These are phyloP conservation scores for Salpingus planirostris DNA, from an alignment of 2,888 invertebrate genomes.

Conservation along the genomic window DNA sequence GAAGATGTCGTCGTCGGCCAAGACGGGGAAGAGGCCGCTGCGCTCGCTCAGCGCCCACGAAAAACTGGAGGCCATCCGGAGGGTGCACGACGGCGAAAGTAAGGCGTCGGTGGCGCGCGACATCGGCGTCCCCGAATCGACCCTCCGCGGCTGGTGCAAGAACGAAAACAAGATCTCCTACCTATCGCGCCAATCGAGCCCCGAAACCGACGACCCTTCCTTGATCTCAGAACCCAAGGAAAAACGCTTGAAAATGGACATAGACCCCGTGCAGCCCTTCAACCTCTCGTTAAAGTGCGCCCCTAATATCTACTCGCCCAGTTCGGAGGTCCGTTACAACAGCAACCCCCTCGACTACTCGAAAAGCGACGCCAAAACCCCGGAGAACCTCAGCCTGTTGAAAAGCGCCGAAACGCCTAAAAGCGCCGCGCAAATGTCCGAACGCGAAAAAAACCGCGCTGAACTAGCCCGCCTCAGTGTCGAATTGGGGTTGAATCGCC, in stretches of 20 bases:
- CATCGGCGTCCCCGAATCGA: conserved; percentile 80
- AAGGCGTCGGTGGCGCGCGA: conserved; percentile 79
- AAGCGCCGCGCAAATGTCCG: conserved; percentile 28
- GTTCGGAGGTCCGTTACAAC: conserved; percentile 3
- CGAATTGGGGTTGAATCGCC: conserved; percentile 37
- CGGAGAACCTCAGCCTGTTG: conserved; percentile 10
- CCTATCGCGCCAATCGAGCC: conserved; percentile 61
- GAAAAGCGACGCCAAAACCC: conserved; percentile 7
- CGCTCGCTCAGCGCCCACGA: conserved; percentile 67
- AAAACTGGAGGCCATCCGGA: conserved; percentile 72
- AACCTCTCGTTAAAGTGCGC: conserved; percentile 30
- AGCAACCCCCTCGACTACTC: conserved; percentile 11
- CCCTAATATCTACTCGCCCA: conserved; percentile 9
- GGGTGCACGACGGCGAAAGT: conserved; percentile 77
- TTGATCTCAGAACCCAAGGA: conserved; percentile 22
- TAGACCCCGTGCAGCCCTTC: conserved; percentile 29
- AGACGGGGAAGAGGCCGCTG: conserved; percentile 67
- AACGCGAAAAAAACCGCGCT: conserved; percentile 38
- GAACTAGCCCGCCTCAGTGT: conserved; percentile 44
- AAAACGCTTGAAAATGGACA: conserved; percentile 23
- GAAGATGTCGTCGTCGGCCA: conserved; percentile 51
- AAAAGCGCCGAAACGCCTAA: conserved; percentile 13
- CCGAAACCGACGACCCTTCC: conserved; percentile 56
- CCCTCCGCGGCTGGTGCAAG: conserved; percentile 81
- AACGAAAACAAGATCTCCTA: conserved; percentile 69